Evolutionary conservation across 2,113 vertebrate genomes (phyloP), one percentile per base, ranked within the genome.

Genomic region (Leptobrachium leishanense): DNA sequence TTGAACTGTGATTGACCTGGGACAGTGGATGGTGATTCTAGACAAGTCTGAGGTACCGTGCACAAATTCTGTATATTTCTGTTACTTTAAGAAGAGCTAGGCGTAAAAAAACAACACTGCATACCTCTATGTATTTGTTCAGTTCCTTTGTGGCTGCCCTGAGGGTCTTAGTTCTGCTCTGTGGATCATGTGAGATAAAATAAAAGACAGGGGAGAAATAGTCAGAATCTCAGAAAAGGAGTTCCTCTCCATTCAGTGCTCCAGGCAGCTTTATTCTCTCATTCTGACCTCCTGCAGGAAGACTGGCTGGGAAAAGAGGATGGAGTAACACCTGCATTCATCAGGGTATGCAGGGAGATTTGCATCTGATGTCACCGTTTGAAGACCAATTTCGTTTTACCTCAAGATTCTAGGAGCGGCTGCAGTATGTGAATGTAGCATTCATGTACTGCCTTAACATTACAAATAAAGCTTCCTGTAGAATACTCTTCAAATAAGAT

Each of bases 141-240:
- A 46, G 41, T 59, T 85, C 86, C 90, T 91, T 85, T 91, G 90
- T 92, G 90, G 82, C 74, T 89, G 88, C 89, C 91, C 93, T 81
- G 82, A 89, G 93, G 91, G 91, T 93, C 94, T 95, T 95, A 94
- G 91, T 95, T 91, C 90, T 95, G 92, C 91, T 94, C 86, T 89
- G 82, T 85, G 89, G 90, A 91, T 91, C 92, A 88, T 90, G 92
- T 92, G 92, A 92, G 93, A 74, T 74, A 74, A 79, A 72, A 79
- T 79, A 79, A 74, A 80, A 62, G 78, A 80, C 62, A 43, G 39
- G 55, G 54, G 40, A 50, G 72, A 94, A 92, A 91, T 87, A 89
- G 90, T 91, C 88, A 89, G 93, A 91, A 92, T 91, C 92, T 93
- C 90, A 93, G 93, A 68, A 69, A 68, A 92, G 91, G 92, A 90